Conservation (phyloP, 2,113 vertebrate species). For the Neogale vison region DNA sequence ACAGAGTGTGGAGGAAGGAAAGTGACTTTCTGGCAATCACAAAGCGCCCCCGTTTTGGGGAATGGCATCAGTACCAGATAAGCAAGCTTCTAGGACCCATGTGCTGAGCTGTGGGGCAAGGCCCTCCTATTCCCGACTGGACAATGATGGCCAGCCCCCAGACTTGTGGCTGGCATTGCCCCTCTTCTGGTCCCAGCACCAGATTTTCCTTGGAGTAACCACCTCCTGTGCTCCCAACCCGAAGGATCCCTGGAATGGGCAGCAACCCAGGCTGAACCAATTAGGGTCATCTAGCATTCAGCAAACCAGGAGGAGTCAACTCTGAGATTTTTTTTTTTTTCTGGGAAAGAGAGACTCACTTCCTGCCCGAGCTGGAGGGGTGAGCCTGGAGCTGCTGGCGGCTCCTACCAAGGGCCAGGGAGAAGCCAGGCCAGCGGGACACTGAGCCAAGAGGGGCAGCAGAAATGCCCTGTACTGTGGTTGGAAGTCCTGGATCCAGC, state of each 20-base stretch:
- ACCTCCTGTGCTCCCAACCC: not conserved
- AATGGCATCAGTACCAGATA: not conserved
- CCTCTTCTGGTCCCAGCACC: not conserved
- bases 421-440: not conserved
- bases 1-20: not conserved
- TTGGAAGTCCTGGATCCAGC: not conserved
- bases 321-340: not conserved
- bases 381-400: not conserved
- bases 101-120: not conserved
- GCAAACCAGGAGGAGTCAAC: not conserved
- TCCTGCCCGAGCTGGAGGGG: not conserved
- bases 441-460: not conserved
- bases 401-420: not conserved
- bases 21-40: not conserved
- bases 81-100: not conserved
- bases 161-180: not conserved
- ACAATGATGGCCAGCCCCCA: not conserved
- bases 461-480: not conserved
- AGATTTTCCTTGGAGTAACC: not conserved
- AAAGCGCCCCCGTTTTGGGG: not conserved
- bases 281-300: not conserved
- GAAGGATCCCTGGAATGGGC: not conserved
- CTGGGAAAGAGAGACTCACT: not conserved
- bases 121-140: not conserved
- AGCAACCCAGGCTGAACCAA: not conserved